Evolutionary conservation across 1,140 invertebrate species (phyloP), one percentile per base, ranked within the genome.

Genomic region (Hestina assimilis): DNA sequence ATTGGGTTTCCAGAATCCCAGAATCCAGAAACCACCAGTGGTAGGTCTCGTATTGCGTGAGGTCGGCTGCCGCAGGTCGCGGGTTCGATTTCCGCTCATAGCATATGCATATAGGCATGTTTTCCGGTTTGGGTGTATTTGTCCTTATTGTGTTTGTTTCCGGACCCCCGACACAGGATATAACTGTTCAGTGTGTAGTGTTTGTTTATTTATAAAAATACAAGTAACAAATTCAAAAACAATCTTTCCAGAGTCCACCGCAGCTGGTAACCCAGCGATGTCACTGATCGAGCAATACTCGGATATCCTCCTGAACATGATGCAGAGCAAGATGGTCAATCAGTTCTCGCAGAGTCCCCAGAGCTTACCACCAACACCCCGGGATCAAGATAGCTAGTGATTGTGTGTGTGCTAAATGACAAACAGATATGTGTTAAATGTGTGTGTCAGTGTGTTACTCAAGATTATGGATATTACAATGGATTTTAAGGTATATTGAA

Each of bases 241-340:
- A 8, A 14, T 41, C 9, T 33, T 56, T 59, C 1, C 78, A 85
- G 81, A 83, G 55, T 69, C 72, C 4, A 70, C 59, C 7, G 67
- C 68, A 43, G 48, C 66, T 0, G 66, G 64, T 2, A 81, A 83
- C 59, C 79, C 83, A 4, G 82, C 85, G 1, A 85, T 89, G 78
- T 82, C 81, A 0, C 69, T 87, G 8, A 88, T 89, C 41, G 86
- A 88, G 46, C 83, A 89, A 41, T 89, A 89, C 59, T 87, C 86
- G 0, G 87, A 89, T 50, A 84, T 87, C 3, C 62, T 89, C 7
- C 76, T 89, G 0, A 89, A 89, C 64, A 87, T 88, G 79, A 83
- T 88, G 83, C 85, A 88, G 50, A 85, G 60, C 21, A 86, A 86
- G 58, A 83, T 86, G 81, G 84, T 87, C 1, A 80, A 71, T 46